Evolutionary conservation across 2,888 invertebrate species (phyloP).

Genomic region (Torymus aiolomorphi): DNA sequence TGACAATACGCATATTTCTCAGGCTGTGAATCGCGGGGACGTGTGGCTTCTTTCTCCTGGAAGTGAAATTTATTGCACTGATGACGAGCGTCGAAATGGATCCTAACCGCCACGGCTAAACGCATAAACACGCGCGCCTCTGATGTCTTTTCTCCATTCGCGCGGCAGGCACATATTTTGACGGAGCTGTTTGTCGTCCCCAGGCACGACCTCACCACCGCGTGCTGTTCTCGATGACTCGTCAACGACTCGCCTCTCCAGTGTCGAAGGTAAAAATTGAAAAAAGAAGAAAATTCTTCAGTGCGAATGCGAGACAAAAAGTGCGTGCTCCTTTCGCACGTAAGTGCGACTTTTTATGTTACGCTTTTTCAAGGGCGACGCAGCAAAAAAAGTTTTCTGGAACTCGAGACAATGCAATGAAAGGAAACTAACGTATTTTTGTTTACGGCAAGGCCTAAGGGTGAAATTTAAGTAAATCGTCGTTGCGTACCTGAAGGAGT

Average conservation of each 20-base stretch:
- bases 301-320: neutral
- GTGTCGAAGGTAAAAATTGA: conserved; percentile 4
- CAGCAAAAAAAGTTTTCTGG: too few species aligned
- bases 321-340: too few species aligned
- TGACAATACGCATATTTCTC: conserved; percentile 22
- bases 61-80: conserved; percentile 36
- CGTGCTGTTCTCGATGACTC: neutral
- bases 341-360: conserved; percentile 14
- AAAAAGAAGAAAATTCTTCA: too few species aligned
- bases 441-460: neutral
- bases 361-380: conserved; percentile 21
- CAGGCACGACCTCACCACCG: conserved; percentile 4
- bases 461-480: conserved; percentile 9
- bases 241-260: neutral
- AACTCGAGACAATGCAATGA: neutral
- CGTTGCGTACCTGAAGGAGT: neutral
- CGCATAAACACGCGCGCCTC: neutral
- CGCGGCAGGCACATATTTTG: too few species aligned
- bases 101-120: conserved; percentile 25
- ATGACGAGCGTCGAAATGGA: conserved; percentile 43
- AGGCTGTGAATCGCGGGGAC: neutral
- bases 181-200: too few species aligned
- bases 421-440: conserved; percentile 6
- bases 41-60: neutral
- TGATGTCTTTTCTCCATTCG: too few species aligned